phyloP scores from a whole-genome alignment of 2,888 invertebrate genomes.

The Dasysyrphus tricinctus region DNA sequence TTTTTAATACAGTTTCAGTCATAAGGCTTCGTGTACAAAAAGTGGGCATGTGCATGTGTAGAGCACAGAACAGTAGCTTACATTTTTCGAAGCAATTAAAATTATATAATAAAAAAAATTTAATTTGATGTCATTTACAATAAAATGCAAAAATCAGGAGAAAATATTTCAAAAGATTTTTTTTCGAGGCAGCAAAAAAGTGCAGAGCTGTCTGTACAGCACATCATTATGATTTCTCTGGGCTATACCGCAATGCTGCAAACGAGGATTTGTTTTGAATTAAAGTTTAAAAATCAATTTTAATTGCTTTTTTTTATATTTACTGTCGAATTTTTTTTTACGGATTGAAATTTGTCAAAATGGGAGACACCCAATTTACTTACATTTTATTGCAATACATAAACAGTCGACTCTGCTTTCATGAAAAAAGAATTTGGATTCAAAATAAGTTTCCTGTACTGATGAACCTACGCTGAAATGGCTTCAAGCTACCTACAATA shows the following conservation, averaged over 20 bases:
- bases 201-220: slow-evolving; percentile 37
- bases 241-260: neutral
- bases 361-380: too few relatives aligned
- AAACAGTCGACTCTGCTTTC: too few relatives aligned
- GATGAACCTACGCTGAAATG: too few relatives aligned
- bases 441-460: too few relatives aligned
- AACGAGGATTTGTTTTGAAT: neutral
- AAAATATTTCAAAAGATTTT: slow-evolving; percentile 47
- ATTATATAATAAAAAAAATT: slow-evolving; percentile 51
- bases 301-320: slow-evolving; percentile 1
- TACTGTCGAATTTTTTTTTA: neutral
- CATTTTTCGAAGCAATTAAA: slow-evolving; percentile 66
- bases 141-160: slow-evolving; percentile 9
- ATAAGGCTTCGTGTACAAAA: slow-evolving; percentile 22
- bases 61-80: neutral
- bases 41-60: neutral
- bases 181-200: slow-evolving; percentile 53
- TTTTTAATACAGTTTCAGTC: slow-evolving; percentile 4
- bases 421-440: too few relatives aligned
- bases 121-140: slow-evolving; percentile 43
- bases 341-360: neutral
- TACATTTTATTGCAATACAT: too few relatives aligned
- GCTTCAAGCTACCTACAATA: too few relatives aligned
- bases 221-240: slow-evolving; percentile 25
- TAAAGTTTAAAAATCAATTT: slow-evolving; percentile 3